phyloP scores from a whole-genome alignment of 2,888 invertebrate genomes.

The Pogonocherus hispidulus region DNA sequence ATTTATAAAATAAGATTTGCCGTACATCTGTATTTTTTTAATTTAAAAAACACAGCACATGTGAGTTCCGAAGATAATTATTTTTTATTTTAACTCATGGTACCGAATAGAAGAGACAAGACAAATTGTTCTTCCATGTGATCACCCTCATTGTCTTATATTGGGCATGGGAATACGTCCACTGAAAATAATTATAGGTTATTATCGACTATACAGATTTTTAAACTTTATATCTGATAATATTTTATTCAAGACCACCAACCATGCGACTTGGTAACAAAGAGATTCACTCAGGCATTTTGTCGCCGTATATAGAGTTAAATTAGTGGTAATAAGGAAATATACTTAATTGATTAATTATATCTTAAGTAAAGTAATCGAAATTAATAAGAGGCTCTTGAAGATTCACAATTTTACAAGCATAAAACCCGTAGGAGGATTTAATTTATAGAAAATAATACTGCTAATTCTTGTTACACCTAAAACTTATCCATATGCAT shows the following conservation, averaged over 20 bases:
- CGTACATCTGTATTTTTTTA: no score
- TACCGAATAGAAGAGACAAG: conserved; percentile 25
- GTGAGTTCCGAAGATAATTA: conserved; percentile 9
- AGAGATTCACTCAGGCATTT: conserved; percentile 44
- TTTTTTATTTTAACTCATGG: conserved; percentile 36
- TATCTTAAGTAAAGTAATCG: conserved; percentile 19
- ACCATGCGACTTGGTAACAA: conserved; percentile 55
- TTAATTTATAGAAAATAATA: no score
- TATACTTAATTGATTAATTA: conserved; percentile 50
- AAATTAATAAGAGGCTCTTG: conserved; percentile 10
- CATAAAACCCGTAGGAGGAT: no score
- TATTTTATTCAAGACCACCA: conserved; percentile 65
- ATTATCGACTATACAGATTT: conserved; percentile 61
- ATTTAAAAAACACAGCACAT: no score
- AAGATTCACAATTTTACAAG: background rate
- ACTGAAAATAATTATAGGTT: conserved; percentile 63
- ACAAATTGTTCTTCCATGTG: conserved; percentile 32
- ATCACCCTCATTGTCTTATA: conserved; percentile 64
- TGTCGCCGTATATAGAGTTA: conserved; percentile 41
- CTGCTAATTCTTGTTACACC: no score
- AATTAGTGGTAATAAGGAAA: conserved; percentile 52
- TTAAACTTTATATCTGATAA: conserved; percentile 63
- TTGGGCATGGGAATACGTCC: conserved; percentile 65
- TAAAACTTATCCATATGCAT: no score
- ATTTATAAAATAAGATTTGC: no score